Evolutionary conservation across 1,140 invertebrate genomes (phyloP).

Genomic region (Brachionus asplanchnoidis): DNA sequence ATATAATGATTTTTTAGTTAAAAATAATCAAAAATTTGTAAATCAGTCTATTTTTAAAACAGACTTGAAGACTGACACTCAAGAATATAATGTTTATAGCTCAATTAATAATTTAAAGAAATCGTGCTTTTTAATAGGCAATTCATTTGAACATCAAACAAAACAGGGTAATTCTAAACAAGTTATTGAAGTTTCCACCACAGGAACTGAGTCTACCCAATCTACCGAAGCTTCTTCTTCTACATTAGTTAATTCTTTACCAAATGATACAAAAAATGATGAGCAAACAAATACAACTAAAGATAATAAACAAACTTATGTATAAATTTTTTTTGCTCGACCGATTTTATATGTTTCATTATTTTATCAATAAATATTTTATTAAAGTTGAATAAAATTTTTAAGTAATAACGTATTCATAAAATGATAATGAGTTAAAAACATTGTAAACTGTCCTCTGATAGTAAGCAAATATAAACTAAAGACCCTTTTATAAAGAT

Average conservation of each 20-base stretch:
- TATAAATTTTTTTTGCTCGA: background rate
- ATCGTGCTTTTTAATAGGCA: background rate
- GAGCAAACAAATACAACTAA: background rate
- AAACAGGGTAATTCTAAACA: background rate
- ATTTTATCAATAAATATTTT: background rate
- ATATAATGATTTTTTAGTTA: conserved; percentile 20
- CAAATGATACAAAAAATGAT: background rate
- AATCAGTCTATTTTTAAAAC: background rate
- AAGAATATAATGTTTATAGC: conserved; percentile 20
- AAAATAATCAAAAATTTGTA: background rate
- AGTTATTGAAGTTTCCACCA: background rate
- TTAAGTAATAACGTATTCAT: too few species aligned
- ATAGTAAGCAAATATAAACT: too few species aligned
- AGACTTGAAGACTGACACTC: background rate
- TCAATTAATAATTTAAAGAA: background rate
- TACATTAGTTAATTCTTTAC: background rate
- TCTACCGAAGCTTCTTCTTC: background rate
- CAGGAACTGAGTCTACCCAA: background rate
- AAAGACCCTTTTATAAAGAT: too few species aligned
- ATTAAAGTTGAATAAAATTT: background rate
- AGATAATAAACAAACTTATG: conserved; percentile 37
- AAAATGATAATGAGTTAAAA: too few species aligned
- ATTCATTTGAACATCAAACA: background rate
- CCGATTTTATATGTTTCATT: background rate
- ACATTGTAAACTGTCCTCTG: too few species aligned